Evolutionary conservation across 23 tunicate species (phyloP), one percentile per base, ranked within the genome.

Genomic region (Trididemnum clinides): DNA sequence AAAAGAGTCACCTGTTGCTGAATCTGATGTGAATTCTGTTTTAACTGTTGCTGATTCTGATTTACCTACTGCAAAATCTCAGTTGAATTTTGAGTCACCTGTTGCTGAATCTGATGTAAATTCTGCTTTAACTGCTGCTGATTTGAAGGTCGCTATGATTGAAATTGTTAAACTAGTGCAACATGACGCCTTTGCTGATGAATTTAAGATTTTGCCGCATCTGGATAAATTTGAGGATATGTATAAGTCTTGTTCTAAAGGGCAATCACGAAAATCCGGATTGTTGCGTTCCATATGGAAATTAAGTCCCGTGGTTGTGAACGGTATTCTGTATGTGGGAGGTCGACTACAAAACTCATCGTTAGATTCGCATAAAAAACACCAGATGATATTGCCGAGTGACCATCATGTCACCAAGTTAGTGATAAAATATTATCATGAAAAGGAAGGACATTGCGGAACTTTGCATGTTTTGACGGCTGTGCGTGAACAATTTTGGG

Each of bases 381-480:
- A 82, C 27, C 86, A 34, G 0, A 82, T 82, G 54, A 82, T 82
- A 0, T 57, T 82, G 6, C 86, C 86, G 0, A 34, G 54, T 21
- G 20, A 39, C 5, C 82, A 72, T 25, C 23, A 72, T 1, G 2
- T 37, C 31, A 25, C 59, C 3, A 35, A 39, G 21, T 34, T 78
- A 25, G 28, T 57, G 2, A 20, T 78, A 25, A 4, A 78, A 2
- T 18, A 23, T 22, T 38, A 70, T 44, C 87, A 83, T 50, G 34
- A 39, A 1, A 15, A 31, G 25, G 34, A 72, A 22, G 87, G 87
- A 44, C 87, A 83, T 39, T 26, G 87, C 30, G 80, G 80, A 3
- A 83, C 82, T 28, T 33, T 28, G 28, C 87, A 83, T 49, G 87
- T 83, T 71, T 35, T 72, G 37, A 12, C 81, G 7, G 34, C 81